These are phyloP conservation scores for Peromyscus polionotus DNA, from an alignment of 2,113 vertebrate species.

Conservation along the genomic window DNA sequence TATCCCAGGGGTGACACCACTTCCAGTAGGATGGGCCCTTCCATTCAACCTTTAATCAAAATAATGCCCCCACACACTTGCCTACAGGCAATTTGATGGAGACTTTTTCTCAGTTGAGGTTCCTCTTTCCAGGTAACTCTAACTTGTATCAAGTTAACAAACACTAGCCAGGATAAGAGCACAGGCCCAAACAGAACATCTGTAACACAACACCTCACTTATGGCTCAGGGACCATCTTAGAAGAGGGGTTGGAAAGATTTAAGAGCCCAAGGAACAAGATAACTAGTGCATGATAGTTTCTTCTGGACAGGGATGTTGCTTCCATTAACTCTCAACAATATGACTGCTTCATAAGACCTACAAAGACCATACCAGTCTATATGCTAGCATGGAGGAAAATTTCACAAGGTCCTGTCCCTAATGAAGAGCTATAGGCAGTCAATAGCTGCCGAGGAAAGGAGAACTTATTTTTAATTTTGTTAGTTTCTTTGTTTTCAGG, in stretches of 20 bases:
- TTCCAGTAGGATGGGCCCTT: not conserved
- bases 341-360: not conserved
- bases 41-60: not conserved
- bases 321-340: not conserved
- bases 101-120: not conserved
- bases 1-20: not conserved
- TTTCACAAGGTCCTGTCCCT: not conserved
- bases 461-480: not conserved
- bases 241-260: not conserved
- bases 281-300: not conserved
- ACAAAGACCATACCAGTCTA: not conserved
- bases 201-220: not conserved
- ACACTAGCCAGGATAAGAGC: not conserved
- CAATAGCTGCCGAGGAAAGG: not conserved
- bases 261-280: not conserved
- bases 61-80: not conserved
- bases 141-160: not conserved
- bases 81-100: not conserved
- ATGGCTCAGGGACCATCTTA: not conserved
- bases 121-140: not conserved
- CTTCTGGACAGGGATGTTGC: not conserved
- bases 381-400: not conserved
- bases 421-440: not conserved
- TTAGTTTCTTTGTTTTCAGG: not conserved
- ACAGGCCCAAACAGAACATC: not conserved